Conservation (phyloP, 2,797 vertebrate genomes). For the Falco rusticolus region DNA sequence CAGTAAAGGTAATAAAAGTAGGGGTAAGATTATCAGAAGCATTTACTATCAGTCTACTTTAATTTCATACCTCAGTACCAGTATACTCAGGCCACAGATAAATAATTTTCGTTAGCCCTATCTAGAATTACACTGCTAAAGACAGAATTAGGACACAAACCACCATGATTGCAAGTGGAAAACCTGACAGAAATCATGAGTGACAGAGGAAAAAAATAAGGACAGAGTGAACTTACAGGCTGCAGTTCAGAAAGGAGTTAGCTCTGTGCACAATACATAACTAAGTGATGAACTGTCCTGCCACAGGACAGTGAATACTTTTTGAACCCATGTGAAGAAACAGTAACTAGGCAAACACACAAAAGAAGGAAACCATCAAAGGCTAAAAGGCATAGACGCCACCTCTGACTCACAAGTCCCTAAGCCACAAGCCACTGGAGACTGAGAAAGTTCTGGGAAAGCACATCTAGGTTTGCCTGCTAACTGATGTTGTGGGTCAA, state of each 20-base stretch:
- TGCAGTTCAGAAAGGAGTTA: neutral
- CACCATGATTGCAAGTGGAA: neutral
- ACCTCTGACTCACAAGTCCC: neutral
- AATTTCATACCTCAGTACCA: neutral
- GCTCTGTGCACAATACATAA: neutral
- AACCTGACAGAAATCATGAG: neutral
- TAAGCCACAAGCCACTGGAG: neutral
- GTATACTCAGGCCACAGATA: neutral
- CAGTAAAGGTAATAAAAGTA: neutral
- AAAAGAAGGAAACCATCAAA: neutral
- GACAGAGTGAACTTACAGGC: rapidly evolving
- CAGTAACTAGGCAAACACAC: neutral
- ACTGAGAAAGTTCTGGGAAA: neutral
- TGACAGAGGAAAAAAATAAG: neutral
- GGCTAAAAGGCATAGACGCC: neutral
- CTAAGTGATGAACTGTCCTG: neutral
- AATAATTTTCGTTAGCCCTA: neutral
- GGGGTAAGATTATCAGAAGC: neutral
- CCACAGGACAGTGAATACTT: neutral
- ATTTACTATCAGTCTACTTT: neutral
- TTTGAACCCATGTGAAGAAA: neutral
- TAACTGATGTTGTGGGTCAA: neutral
- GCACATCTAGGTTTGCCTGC: neutral
- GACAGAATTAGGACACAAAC: neutral
- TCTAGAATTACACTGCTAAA: neutral